Conservation (phyloP, 2,113 vertebrate genomes). For the Microcebus jonahi region DNA sequence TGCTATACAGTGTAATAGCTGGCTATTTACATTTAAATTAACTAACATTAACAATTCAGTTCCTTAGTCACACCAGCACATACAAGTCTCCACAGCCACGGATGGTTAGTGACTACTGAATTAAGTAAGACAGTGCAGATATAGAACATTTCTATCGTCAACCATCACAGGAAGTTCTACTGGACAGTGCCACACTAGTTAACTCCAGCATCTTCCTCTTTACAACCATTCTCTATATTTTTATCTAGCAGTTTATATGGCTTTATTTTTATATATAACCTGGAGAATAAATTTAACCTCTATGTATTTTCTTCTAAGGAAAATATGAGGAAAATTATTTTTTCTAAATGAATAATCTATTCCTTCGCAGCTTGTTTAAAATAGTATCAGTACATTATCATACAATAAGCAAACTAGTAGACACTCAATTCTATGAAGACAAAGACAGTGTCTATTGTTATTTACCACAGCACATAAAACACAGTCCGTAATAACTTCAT, state of each 20-base stretch:
- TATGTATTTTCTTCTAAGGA: neutral
- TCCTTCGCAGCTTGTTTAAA: neutral
- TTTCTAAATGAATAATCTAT: constrained; percentile 23
- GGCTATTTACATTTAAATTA: neutral
- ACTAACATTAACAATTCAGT: neutral
- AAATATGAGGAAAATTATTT: neutral
- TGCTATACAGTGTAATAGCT: neutral
- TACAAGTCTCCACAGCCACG: neutral
- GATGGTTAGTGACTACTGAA: too few species aligned
- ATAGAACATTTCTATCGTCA: neutral
- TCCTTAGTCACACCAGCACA: neutral
- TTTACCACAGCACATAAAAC: neutral
- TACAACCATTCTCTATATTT: neutral
- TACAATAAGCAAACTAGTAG: neutral
- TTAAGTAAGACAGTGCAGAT: neutral
- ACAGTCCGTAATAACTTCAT: neutral
- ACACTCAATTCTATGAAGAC: neutral
- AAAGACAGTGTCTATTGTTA: neutral
- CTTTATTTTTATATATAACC: neutral
- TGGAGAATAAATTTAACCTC: neutral
- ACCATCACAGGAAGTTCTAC: neutral
- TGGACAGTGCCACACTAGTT: neutral
- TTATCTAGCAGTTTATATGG: neutral
- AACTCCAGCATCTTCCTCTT: neutral
- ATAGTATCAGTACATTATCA: neutral